Conservation (phyloP, 2,113 vertebrate genomes). For the Sciurus niger region DNA sequence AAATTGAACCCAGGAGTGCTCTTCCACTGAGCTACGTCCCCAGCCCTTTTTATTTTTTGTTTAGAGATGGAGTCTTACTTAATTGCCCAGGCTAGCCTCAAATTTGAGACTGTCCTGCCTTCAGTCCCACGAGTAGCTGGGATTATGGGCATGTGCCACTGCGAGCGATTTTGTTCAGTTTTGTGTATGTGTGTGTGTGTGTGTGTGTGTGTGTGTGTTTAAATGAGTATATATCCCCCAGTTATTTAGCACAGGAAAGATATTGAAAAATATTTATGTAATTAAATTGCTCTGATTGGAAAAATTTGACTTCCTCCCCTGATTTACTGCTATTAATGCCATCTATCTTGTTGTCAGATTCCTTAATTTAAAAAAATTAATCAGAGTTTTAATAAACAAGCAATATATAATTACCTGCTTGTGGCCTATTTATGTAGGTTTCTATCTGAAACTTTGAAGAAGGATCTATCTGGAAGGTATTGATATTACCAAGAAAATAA, state of each 20-base stretch:
- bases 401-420: neutral
- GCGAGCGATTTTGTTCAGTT: no score
- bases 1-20: neutral
- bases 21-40: no score
- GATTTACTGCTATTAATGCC: constrained; percentile 14
- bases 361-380: neutral
- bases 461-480: neutral
- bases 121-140: no score
- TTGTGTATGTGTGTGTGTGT: no score
- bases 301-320: constrained; percentile 2
- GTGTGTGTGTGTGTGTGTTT: no score
- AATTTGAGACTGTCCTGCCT: no score
- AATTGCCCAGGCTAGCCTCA: no score
- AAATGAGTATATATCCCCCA: neutral
- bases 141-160: no score
- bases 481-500: constrained; percentile 11
- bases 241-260: constrained; percentile 31
- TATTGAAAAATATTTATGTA: constrained; percentile 36
- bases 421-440: neutral
- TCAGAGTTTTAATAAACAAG: constrained; percentile 15
- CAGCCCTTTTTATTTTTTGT: neutral
- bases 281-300: constrained; percentile 9
- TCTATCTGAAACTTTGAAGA: neutral
- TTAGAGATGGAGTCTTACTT: no score
- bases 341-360: constrained; percentile 22